phyloP scores from a whole-genome alignment of 1,140 invertebrate genomes.

The Aleiodes sp. region DNA sequence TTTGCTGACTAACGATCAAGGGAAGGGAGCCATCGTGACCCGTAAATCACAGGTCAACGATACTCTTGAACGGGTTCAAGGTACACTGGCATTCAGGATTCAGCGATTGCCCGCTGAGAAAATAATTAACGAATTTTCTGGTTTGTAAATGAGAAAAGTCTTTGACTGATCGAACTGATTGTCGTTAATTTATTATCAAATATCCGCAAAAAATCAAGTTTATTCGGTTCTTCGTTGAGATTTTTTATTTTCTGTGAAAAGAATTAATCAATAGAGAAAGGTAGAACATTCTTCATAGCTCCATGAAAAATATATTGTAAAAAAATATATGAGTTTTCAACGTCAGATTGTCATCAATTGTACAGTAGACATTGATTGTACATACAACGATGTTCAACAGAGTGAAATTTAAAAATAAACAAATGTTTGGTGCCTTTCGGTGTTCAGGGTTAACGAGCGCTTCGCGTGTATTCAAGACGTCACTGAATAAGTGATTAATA shows the following conservation, averaged over 20 bases:
- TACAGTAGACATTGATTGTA: too few species aligned
- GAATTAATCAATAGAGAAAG: too few species aligned
- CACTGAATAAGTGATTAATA: background rate
- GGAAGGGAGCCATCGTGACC: constrained; percentile 35
- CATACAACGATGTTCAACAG: too few species aligned
- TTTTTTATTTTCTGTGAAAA: too few species aligned
- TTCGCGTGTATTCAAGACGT: background rate
- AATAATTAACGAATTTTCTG: constrained; percentile 27
- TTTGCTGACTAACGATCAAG: background rate
- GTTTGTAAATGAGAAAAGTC: background rate
- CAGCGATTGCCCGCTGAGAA: constrained; percentile 26
- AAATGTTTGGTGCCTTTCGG: background rate
- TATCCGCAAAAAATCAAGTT: background rate
- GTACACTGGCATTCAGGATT: constrained; percentile 20
- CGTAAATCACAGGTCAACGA: constrained; percentile 61
- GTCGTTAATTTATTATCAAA: background rate
- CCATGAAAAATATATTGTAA: too few species aligned
- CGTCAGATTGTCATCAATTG: too few species aligned
- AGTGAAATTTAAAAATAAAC: constrained; percentile 23
- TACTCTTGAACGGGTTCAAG: constrained; percentile 38
- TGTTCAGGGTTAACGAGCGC: constrained; percentile 25
- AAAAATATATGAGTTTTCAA: too few species aligned
- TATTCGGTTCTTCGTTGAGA: background rate
- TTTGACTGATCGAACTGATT: background rate
- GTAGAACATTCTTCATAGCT: too few species aligned